phyloP scores from a whole-genome alignment of 2,888 invertebrate species.

The Aphidius colemani region DNA sequence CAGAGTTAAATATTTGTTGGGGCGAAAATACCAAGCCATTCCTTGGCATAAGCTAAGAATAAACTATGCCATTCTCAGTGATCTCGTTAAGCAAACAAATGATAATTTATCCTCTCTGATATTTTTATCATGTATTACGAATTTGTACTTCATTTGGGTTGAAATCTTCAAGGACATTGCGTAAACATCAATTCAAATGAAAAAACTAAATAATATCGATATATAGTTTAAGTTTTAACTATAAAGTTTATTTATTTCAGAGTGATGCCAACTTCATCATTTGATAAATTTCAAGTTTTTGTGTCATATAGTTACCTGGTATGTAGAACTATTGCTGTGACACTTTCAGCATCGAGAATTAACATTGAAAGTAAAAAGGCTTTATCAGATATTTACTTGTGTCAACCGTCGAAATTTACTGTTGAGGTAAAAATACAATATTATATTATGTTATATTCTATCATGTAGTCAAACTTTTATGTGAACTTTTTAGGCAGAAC shows the following conservation, averaged over 20 bases:
- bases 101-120: constrained; percentile 67
- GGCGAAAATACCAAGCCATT: constrained; percentile 49
- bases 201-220: no score
- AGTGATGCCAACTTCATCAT: accelerated
- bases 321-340: constrained; percentile 59
- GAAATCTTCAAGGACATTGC: no score
- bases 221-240: no score
- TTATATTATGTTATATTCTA: not conserved
- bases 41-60: constrained; percentile 58
- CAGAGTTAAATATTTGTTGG: no score
- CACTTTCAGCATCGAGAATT: constrained; percentile 62
- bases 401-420: constrained; percentile 59
- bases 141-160: no score
- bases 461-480: no score
- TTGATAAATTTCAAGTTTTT: constrained; percentile 59
- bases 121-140: constrained; percentile 61
- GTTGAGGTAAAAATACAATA: constrained; percentile 59
- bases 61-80: constrained; percentile 68
- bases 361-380: constrained; percentile 60
- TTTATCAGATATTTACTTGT: constrained; percentile 57
- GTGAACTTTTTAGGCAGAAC: constrained; percentile 47
- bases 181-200: no score
- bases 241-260: constrained; percentile 26
- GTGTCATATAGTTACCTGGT: constrained; percentile 63
- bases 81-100: constrained; percentile 67